phyloP scores from a whole-genome alignment of 2,888 invertebrate species.

The Drosophila mulleri region DNA sequence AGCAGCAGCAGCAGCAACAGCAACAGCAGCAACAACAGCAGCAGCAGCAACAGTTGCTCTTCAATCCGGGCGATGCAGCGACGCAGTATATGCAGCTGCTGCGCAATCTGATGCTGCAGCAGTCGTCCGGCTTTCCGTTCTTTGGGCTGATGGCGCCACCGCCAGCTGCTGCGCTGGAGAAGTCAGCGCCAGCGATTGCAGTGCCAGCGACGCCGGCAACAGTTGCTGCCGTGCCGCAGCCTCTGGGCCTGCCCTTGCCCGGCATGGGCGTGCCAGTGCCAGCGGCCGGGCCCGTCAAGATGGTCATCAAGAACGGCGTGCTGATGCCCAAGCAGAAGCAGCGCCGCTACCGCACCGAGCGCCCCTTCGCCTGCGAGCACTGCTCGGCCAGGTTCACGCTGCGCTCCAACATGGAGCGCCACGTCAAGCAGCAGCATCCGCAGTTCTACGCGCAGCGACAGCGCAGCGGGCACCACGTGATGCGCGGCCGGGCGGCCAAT shows the following conservation, averaged over 20 bases:
- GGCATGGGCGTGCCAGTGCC: conserved; percentile 59
- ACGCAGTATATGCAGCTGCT: conserved; percentile 87
- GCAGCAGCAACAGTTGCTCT: conserved; percentile 87
- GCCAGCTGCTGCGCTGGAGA: conserved; percentile 6
- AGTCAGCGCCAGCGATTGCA: conserved; percentile 31
- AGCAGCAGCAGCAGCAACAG: conserved; percentile 85
- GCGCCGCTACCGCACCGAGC: conserved; percentile 94
- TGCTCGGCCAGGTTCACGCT: conserved; percentile 96
- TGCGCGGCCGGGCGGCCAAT: conserved; percentile 83
- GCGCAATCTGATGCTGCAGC: conserved; percentile 87
- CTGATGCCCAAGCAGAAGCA: conserved; percentile 97
- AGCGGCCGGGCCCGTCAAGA: conserved; percentile 88
- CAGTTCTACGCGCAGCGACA: conserved; percentile 94
- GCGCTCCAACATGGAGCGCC: conserved; percentile 97
- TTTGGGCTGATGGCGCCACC: conserved; percentile 65
- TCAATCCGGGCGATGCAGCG: conserved; percentile 84
- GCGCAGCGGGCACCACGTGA: conserved; percentile 86
- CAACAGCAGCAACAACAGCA: conserved; percentile 43
- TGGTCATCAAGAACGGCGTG: conserved; percentile 96
- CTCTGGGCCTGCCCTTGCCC: background rate
- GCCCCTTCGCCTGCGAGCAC: conserved; percentile 95
- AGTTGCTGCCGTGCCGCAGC: conserved; percentile 46
- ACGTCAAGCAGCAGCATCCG: conserved; percentile 97
- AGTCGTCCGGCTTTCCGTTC: conserved; percentile 88
- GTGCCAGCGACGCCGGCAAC: conserved; percentile 37